A percentile compares a stretch with the other conserved stretches of the same genome.
Evolutionary conservation across 2,113 vertebrate genomes (phyloP).

Genomic region (Corapipo altera): DNA sequence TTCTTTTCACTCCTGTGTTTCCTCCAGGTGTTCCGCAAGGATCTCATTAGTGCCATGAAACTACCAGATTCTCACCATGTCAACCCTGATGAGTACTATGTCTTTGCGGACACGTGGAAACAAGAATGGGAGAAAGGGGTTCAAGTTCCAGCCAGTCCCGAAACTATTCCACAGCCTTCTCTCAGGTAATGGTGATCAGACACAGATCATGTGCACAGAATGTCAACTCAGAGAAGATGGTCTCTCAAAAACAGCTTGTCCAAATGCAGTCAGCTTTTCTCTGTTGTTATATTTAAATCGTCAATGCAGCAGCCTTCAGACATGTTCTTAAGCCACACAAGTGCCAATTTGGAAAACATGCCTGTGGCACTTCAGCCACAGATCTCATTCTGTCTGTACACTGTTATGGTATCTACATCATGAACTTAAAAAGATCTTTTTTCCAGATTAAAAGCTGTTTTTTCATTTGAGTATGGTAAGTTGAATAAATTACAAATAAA

Average conservation of each 20-base stretch:
- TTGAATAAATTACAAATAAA: not conserved
- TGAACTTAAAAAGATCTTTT: not conserved
- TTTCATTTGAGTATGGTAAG: not conserved
- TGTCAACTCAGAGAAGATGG: not conserved
- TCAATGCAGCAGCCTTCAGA: not conserved
- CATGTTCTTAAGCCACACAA: not conserved
- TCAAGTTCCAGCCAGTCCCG: conserved; percentile 91
- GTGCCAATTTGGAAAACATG: not conserved
- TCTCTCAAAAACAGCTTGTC: not conserved
- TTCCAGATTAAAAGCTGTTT: not conserved
- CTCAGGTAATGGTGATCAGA: conserved; percentile 78
- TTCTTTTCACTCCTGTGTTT: not conserved
- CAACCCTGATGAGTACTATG: conserved; percentile 90
- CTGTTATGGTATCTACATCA: not conserved
- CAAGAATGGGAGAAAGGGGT: conserved; percentile 99
- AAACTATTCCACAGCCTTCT: conserved; percentile 87
- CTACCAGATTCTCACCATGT: conserved; percentile 94
- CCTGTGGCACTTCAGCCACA: not conserved
- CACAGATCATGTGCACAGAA: rapidly evolving
- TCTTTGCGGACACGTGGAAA: conserved; percentile 94
- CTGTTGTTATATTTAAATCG: not conserved
- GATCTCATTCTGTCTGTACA: not conserved
- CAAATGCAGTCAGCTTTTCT: not conserved
- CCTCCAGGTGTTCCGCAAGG: conserved; percentile 94
- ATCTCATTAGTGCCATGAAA: conserved; percentile 99